phyloP scores from a whole-genome alignment of 2,888 invertebrate genomes.

The Zhengitettix transpicula region DNA sequence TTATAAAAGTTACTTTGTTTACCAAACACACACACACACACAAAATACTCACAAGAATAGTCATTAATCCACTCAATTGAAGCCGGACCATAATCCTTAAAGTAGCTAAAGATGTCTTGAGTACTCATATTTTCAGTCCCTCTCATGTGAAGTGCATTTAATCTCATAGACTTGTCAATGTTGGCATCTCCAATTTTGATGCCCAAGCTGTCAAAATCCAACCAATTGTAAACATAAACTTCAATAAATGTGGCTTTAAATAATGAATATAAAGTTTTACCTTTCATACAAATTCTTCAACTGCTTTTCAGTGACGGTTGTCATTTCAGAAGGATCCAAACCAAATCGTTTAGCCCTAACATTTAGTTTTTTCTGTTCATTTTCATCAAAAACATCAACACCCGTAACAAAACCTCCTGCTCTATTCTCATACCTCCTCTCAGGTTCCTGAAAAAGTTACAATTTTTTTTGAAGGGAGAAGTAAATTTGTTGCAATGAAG shows the following conservation, averaged over 20 bases:
- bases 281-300: conserved; percentile 27
- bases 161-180: conserved; percentile 40
- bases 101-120: conserved; percentile 62
- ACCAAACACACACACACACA: not conserved
- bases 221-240: no score
- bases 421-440: conserved; percentile 20
- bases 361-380: conserved; percentile 33
- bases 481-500: no score
- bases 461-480: no score
- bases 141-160: conserved; percentile 57
- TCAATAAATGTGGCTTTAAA: no score
- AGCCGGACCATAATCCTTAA: conserved; percentile 57
- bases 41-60: conserved; percentile 40
- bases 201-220: conserved; percentile 30
- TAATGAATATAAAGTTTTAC: no score
- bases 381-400: conserved; percentile 30
- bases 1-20: not conserved
- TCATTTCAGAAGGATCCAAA: conserved; percentile 26
- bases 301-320: conserved; percentile 27
- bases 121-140: conserved; percentile 61
- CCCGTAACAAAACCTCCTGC: conserved; percentile 29
- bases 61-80: conserved; percentile 71
- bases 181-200: conserved; percentile 31
- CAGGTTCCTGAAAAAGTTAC: conserved; percentile 9
- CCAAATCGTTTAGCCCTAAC: conserved; percentile 41